Evolutionary conservation across 1,140 invertebrate genomes (phyloP).

Genomic region (Apis laboriosa): DNA sequence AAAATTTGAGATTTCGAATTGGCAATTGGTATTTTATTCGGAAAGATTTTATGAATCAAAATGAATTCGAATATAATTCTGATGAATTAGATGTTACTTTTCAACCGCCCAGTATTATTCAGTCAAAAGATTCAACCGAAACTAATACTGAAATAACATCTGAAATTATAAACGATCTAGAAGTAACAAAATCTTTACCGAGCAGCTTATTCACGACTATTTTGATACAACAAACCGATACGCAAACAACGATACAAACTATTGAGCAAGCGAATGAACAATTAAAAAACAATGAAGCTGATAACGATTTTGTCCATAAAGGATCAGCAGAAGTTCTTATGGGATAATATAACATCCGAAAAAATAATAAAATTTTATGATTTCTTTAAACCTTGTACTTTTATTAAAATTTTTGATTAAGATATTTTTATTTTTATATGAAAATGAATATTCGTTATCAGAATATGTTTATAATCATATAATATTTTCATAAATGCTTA

Average conservation of each 20-base stretch:
- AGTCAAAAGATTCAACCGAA: neutral
- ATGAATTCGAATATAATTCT: conserved; percentile 6
- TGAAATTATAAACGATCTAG: neutral
- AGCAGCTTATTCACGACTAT: neutral
- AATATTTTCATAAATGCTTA: neutral
- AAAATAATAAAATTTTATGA: neutral
- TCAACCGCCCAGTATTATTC: neutral
- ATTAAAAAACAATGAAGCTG: conserved; percentile 36
- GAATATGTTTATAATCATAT: neutral
- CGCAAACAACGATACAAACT: neutral
- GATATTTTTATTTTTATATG: neutral
- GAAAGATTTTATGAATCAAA: conserved; percentile 40
- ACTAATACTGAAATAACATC: neutral
- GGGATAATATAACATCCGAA: conserved; percentile 4
- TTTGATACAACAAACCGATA: neutral
- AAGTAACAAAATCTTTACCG: neutral
- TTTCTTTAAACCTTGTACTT: neutral
- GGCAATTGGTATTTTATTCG: conserved; percentile 72
- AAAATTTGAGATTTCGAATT: conserved; percentile 72
- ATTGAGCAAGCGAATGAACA: neutral
- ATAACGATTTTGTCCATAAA: conserved; percentile 1
- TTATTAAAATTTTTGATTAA: conserved; percentile 1
- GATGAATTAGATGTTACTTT: conserved; percentile 22
- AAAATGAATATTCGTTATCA: conserved; percentile 17
- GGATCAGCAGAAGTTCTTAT: conserved; percentile 56